Conservation (phyloP, 2,113 vertebrate genomes). For the Tenrec ecaudatus region DNA sequence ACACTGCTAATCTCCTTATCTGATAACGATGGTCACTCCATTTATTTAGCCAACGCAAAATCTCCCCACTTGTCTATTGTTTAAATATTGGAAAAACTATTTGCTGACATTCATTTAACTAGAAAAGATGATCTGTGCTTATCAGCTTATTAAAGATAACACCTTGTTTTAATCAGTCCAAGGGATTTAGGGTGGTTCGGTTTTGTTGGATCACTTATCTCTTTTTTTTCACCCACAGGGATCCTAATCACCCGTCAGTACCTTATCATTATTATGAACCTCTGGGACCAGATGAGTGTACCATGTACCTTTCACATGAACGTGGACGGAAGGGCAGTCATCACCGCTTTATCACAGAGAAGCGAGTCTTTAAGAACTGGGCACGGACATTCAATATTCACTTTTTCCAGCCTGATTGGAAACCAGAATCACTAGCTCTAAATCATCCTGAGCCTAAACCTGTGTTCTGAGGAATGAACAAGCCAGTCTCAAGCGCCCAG, state of each 20-base stretch:
- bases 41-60: conserved; percentile 63
- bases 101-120: conserved; percentile 62
- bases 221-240: conserved; percentile 86
- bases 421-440: conserved; percentile 86
- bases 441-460: conserved; percentile 71
- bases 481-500: conserved; percentile 26
- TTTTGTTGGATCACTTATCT: conserved; percentile 53
- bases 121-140: conserved; percentile 59
- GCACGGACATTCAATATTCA: conserved; percentile 95
- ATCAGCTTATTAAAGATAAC: conserved; percentile 75
- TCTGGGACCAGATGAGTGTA: conserved; percentile 94
- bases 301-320: conserved; percentile 98
- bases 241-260: conserved; percentile 92
- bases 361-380: conserved; percentile 97
- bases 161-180: conserved; percentile 64
- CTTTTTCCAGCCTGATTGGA: conserved; percentile 98
- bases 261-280: conserved; percentile 99
- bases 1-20: background rate
- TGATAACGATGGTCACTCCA: conserved; percentile 42
- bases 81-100: conserved; percentile 68
- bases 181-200: background rate
- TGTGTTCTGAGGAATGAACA: conserved; percentile 70
- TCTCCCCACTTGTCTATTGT: conserved; percentile 24
- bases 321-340: conserved; percentile 96
- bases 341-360: conserved; percentile 99